phyloP scores from a whole-genome alignment of 2,888 invertebrate species.

The Chironomus riparius region DNA sequence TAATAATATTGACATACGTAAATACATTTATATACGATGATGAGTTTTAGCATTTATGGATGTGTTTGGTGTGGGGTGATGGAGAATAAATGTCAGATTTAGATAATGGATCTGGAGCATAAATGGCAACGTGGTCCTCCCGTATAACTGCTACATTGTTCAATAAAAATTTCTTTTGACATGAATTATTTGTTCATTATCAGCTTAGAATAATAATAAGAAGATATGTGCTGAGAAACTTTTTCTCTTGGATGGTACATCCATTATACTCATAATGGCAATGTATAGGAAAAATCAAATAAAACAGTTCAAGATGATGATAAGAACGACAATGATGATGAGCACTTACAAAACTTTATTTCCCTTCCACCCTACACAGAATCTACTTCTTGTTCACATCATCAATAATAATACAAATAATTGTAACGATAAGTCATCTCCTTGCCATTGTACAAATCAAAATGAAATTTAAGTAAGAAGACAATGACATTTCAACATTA shows the following conservation, averaged over 20 bases:
- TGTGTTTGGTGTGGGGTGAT: neutral
- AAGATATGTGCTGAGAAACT: neutral
- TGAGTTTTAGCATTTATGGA: too few relatives aligned
- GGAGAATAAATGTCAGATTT: neutral
- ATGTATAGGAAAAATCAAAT: too few relatives aligned
- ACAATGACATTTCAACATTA: neutral
- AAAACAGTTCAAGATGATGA: too few relatives aligned
- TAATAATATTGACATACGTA: too few relatives aligned
- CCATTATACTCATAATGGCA: too few relatives aligned
- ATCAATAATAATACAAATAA: neutral
- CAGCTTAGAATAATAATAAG: neutral
- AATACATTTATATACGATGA: too few relatives aligned
- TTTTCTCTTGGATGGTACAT: too few relatives aligned
- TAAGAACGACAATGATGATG: neutral
- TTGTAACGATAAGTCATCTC: neutral
- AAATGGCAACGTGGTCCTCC: neutral
- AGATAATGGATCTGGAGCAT: neutral
- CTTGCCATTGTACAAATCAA: neutral
- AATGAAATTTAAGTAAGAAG: neutral
- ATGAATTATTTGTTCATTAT: neutral
- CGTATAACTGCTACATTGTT: neutral
- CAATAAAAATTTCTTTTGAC: neutral
- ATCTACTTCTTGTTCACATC: neutral
- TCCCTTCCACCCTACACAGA: too few relatives aligned
- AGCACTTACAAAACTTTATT: neutral